Conservation (phyloP, 2,113 vertebrate species). For the Myodes glareolus region DNA sequence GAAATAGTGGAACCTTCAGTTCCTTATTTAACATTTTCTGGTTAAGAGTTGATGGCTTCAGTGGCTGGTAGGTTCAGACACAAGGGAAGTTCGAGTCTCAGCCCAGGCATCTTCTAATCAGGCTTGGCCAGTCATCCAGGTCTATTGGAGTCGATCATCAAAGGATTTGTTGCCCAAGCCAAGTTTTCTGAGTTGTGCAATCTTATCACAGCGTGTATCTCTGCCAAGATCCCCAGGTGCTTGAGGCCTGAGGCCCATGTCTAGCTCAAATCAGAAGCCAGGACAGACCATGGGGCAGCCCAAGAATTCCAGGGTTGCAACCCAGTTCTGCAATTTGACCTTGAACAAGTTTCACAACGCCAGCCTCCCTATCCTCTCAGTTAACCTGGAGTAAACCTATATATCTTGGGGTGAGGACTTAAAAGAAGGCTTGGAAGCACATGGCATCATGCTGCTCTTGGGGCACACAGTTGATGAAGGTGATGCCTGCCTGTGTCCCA, state of each 20-base stretch:
- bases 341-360: neutral
- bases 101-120: neutral
- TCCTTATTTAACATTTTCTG: neutral
- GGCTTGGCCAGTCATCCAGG: neutral
- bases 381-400: neutral
- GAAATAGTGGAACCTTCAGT: neutral
- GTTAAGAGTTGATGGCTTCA: neutral
- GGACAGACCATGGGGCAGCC: neutral
- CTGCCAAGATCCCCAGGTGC: neutral
- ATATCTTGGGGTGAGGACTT: neutral
- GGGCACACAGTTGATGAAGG: neutral
- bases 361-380: neutral
- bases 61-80: too few species aligned
- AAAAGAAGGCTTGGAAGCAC: neutral
- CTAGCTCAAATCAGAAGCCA: neutral
- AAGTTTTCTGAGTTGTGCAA: neutral
- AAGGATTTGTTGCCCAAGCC: neutral
- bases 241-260: neutral
- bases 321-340: neutral
- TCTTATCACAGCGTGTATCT: neutral
- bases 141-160: neutral
- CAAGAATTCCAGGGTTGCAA: neutral
- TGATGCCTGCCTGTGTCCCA: fast-evolving
- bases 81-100: neutral
- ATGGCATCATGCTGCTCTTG: neutral